Percentiles rank a stretch among this genome's conserved stretches.
phyloP scores from a whole-genome alignment of 2,888 invertebrate genomes.

The Hyposoter dolosus region DNA sequence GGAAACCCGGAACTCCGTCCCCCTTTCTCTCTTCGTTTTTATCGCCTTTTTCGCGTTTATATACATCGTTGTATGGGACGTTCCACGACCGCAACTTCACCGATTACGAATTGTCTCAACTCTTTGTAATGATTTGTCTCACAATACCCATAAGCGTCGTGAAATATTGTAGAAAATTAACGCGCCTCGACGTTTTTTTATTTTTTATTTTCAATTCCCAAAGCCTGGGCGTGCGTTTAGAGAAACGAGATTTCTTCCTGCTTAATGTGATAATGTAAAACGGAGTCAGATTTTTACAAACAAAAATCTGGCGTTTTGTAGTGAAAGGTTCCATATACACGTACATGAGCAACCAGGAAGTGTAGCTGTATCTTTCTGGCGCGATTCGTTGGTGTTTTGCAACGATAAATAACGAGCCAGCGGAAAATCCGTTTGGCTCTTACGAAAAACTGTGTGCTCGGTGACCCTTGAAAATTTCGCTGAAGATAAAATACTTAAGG shows the following conservation, averaged over 20 bases:
- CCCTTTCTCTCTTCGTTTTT: constrained; percentile 1
- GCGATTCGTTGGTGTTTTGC: constrained; percentile 29
- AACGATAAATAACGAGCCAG: constrained; percentile 59
- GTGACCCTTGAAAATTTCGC: constrained; percentile 56
- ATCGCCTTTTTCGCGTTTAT: not conserved
- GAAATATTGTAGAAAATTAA: not conserved
- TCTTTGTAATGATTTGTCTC: not conserved
- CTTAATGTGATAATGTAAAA: not conserved
- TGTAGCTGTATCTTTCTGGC: constrained; percentile 9
- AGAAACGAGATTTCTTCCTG: not conserved
- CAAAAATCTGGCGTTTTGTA: not conserved
- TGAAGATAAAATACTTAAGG: constrained; percentile 32
- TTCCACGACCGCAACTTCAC: not conserved
- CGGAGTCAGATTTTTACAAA: not conserved
- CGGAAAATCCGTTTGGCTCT: constrained; percentile 45
- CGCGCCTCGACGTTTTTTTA: not conserved
- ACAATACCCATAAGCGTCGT: not conserved
- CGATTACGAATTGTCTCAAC: not conserved
- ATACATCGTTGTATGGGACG: not conserved
- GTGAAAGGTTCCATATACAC: not conserved
- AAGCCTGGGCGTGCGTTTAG: not conserved
- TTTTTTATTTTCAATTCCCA: not conserved
- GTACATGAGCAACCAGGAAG: not conserved
- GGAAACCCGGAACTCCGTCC: constrained; percentile 17
- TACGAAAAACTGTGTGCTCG: constrained; percentile 44